Conservation (phyloP, 2,888 invertebrate genomes). For the Acutogordius australiensis region DNA sequence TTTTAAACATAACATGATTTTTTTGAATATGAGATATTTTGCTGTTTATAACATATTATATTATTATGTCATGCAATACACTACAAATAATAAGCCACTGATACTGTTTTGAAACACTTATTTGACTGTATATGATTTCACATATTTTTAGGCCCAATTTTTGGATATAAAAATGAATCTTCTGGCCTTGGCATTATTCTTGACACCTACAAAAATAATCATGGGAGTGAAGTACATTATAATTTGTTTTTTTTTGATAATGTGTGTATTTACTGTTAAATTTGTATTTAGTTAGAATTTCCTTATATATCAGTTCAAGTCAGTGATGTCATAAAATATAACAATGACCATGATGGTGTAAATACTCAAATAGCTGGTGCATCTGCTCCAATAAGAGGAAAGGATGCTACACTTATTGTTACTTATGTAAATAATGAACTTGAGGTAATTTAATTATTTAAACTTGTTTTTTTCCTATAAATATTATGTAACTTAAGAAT, state of each 20-base stretch:
- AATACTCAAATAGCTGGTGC: conserved; percentile 88
- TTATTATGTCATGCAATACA: no score
- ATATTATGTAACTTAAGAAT: no score
- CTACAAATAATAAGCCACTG: no score
- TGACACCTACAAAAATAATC: conserved; percentile 95
- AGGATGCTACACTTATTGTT: conserved; percentile 60
- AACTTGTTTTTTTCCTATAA: not conserved
- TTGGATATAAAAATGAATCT: conserved; percentile 73
- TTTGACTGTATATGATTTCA: conserved; percentile 18
- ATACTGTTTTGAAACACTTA: no score
- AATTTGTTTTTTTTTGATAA: conserved; percentile 11
- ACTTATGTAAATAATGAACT: conserved; percentile 58
- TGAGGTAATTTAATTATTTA: conserved; percentile 28
- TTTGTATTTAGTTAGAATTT: conserved; percentile 50
- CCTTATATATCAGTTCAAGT: conserved; percentile 94
- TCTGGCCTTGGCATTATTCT: conserved; percentile 60
- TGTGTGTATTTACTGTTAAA: conserved; percentile 1
- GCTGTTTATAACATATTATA: no score
- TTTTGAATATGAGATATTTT: no score
- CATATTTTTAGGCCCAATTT: conserved; percentile 42
- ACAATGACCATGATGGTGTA: conserved; percentile 91
- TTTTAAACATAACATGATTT: no score
- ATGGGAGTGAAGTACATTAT: conserved; percentile 68
- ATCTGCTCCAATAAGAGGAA: conserved; percentile 70
- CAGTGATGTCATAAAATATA: conserved; percentile 79